Conservation (phyloP, 1,140 invertebrate species). For the Macrobrachium nipponense region DNA sequence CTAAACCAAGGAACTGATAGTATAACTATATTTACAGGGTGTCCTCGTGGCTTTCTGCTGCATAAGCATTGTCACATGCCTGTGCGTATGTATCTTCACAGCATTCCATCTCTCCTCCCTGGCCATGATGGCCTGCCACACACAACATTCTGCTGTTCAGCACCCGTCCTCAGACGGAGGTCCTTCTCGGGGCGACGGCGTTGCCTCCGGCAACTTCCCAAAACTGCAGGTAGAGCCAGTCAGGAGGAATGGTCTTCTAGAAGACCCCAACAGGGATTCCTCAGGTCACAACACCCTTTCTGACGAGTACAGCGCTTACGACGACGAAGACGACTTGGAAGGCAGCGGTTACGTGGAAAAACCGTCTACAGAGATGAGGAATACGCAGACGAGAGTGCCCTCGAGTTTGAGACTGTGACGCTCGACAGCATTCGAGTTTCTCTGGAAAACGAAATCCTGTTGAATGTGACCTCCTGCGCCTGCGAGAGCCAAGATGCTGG, state of each 20-base stretch:
- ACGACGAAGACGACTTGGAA: conserved; percentile 53
- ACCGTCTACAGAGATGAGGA: not conserved
- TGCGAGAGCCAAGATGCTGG: conserved; percentile 60
- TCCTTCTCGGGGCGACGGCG: not conserved
- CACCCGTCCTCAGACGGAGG: conserved; percentile 65
- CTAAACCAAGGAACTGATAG: not conserved
- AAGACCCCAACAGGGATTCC: not conserved
- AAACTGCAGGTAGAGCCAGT: not conserved
- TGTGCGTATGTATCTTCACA: conserved; percentile 70
- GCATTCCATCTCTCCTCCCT: conserved; percentile 70
- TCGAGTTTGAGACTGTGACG: conserved; percentile 45
- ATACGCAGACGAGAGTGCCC: conserved; percentile 1
- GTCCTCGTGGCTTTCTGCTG: conserved; percentile 69
- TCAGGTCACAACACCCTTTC: not conserved
- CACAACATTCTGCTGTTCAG: conserved; percentile 67
- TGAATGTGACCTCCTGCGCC: conserved; percentile 53
- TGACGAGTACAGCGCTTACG: conserved; percentile 20
- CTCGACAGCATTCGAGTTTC: conserved; percentile 17
- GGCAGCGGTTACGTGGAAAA: conserved; percentile 24
- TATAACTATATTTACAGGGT: conserved; percentile 65
- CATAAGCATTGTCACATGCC: conserved; percentile 69
- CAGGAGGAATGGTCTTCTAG: not conserved
- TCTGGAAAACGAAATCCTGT: conserved; percentile 14
- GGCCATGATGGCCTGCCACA: conserved; percentile 69
- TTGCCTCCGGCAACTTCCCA: not conserved